phyloP scores from a whole-genome alignment of 2,888 invertebrate species.

The Eledone cirrhosa region DNA sequence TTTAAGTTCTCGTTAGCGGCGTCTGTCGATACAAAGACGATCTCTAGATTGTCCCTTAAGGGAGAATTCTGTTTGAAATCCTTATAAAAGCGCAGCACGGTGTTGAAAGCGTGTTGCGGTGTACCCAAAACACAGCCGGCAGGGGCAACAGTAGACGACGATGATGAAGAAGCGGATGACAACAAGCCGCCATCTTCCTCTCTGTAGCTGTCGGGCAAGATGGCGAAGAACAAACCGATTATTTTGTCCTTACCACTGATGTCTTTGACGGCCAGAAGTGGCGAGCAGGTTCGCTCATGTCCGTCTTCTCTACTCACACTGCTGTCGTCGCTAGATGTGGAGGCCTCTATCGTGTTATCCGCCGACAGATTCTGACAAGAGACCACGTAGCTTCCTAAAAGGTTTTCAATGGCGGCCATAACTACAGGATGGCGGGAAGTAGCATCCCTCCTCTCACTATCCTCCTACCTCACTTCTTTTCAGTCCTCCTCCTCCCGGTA shows the following conservation, averaged over 20 bases:
- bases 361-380: no score
- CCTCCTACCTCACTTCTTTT: no score
- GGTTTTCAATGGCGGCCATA: no score
- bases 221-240: conserved; percentile 81
- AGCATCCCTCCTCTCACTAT: no score
- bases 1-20: neutral
- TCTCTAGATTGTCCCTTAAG: neutral
- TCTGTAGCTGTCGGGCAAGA: conserved; percentile 16
- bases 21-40: neutral
- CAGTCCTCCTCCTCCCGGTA: no score
- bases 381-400: no score
- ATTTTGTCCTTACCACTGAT: conserved; percentile 56
- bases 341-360: no score
- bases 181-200: neutral
- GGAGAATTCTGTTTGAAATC: conserved; percentile 7
- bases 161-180: neutral
- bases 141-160: no score
- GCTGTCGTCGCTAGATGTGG: no score
- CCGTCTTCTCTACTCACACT: no score
- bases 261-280: conserved; percentile 45
- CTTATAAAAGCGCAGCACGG: neutral
- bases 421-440: no score
- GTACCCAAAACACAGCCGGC: neutral
- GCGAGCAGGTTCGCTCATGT: no score
- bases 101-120: neutral